Evolutionary conservation across 2,797 vertebrate species (phyloP), one percentile per base, ranked within the genome.

Genomic region (Coregonus sp.): DNA sequence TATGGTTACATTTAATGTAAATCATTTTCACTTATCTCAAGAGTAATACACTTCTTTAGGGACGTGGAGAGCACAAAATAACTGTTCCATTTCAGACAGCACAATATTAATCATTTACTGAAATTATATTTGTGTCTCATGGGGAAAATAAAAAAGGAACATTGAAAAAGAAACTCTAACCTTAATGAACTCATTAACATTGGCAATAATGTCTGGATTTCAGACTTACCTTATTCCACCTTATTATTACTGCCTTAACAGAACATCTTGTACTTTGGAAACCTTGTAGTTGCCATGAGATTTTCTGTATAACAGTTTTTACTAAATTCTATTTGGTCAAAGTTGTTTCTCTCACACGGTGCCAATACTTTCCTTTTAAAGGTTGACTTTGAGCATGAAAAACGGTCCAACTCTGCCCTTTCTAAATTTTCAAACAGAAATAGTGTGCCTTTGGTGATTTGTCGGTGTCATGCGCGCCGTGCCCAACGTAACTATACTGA

Each of bases 221-320:
- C 29, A 31, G 4, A 66, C 14, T 29, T 7, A 15, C 25, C 25
- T 25, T 14, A 63, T 63, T 63, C 59, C 59, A 63, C 20, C 2
- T 12, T 63, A n/a, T 37, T 37, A 47, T 78, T 74, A 75, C 77
- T 83, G 84, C 80, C 86, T 90, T 86, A 84, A 35, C 79, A 40
- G 12, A 63, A 72, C 73, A 61, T 52, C 33, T 52, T 25, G n/a
- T 63, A 12, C 56, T 63, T 25, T 63, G 78, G 25, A 70, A 9
- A 29, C 35, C 66, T 31, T 63, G 37, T 50, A 67, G 35, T 80
- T 86, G 77, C 68, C 0, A 47, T 78, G 75, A 85, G 79, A 84
- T 84, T 83, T 76, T 84, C 51, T 73, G 6, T 63, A 4, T 11
- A 63, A 35, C 51, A 52, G 69, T 52, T 25, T 65, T 50, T n/a